A percentile compares a stretch with the other conserved stretches of the same genome.
These are phyloP conservation scores for Noctua comes DNA, from an alignment of 2,888 invertebrate genomes.

Conservation along the genomic window DNA sequence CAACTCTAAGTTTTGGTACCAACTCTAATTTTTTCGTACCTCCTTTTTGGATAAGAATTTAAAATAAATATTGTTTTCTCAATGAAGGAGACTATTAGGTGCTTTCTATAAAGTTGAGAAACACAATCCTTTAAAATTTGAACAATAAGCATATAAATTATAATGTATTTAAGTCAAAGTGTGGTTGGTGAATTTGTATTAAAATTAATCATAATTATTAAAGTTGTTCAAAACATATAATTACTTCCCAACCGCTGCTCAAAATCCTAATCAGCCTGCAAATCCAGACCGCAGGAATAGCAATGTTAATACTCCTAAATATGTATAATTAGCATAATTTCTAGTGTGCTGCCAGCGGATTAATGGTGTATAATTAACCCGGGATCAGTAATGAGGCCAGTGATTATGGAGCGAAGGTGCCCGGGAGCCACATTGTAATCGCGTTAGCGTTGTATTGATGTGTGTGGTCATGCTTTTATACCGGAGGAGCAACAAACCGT, in stretches of 20 bases:
- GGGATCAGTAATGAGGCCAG: conserved; percentile 47
- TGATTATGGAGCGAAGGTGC: conserved; percentile 48
- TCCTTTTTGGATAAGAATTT: too few relatives aligned
- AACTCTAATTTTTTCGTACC: too few relatives aligned
- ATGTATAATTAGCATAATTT: conserved; percentile 57
- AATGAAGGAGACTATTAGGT: not conserved
- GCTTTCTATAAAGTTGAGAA: too few relatives aligned
- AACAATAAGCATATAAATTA: not conserved
- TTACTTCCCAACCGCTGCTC: not conserved
- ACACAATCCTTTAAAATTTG: too few relatives aligned
- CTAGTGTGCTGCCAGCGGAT: conserved; percentile 29
- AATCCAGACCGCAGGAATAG: conserved; percentile 33
- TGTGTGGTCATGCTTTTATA: conserved; percentile 9
- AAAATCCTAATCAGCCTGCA: conserved; percentile 35
- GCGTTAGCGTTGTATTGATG: conserved; percentile 33
- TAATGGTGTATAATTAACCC: conserved; percentile 59
- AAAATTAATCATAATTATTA: not conserved
- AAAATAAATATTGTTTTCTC: not conserved
- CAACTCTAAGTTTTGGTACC: too few relatives aligned
- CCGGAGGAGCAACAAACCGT: not conserved
- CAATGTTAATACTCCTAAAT: conserved; percentile 40
- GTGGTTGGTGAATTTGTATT: not conserved
- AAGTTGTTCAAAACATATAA: not conserved
- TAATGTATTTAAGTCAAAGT: not conserved
- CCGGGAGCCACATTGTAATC: conserved; percentile 22